Percentiles rank a stretch among this genome's conserved stretches.
These are phyloP conservation scores for Candoia aspera DNA, from an alignment of 2,113 vertebrate species.

Conservation along the genomic window DNA sequence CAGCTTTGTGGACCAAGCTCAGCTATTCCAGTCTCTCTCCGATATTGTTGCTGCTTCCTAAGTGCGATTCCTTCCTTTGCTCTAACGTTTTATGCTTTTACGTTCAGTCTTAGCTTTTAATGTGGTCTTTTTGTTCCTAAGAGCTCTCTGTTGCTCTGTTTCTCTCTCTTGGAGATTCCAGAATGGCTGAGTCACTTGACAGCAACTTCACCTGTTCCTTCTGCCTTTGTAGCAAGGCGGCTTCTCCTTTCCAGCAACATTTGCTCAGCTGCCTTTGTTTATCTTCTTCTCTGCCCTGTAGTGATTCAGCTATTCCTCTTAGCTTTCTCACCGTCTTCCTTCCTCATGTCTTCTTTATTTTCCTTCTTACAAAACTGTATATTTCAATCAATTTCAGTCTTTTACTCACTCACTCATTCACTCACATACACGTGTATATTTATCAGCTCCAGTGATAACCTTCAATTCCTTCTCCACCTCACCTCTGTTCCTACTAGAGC, in stretches of 20 bases:
- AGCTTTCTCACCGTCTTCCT: background rate
- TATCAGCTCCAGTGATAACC: background rate
- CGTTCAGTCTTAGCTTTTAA: background rate
- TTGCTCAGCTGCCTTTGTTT: background rate
- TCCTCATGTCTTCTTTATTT: background rate
- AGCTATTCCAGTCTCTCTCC: background rate
- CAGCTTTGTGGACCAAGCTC: background rate
- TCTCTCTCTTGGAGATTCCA: background rate
- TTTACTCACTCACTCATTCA: background rate
- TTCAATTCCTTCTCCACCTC: background rate
- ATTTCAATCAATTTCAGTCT: background rate
- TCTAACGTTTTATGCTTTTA: background rate
- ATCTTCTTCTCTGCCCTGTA: background rate
- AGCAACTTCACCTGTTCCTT: background rate
- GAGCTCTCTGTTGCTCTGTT: background rate
- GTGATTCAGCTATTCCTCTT: background rate
- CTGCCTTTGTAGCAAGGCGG: background rate
- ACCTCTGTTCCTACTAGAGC: background rate
- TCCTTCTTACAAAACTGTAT: background rate
- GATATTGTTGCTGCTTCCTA: background rate
- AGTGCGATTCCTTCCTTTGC: background rate
- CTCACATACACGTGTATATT: background rate
- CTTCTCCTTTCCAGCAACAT: background rate
- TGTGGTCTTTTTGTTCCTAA: background rate
- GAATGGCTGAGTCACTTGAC: background rate